phyloP scores from a whole-genome alignment of 1,140 invertebrate species.

The Trichomalopsis sarcophagae region DNA sequence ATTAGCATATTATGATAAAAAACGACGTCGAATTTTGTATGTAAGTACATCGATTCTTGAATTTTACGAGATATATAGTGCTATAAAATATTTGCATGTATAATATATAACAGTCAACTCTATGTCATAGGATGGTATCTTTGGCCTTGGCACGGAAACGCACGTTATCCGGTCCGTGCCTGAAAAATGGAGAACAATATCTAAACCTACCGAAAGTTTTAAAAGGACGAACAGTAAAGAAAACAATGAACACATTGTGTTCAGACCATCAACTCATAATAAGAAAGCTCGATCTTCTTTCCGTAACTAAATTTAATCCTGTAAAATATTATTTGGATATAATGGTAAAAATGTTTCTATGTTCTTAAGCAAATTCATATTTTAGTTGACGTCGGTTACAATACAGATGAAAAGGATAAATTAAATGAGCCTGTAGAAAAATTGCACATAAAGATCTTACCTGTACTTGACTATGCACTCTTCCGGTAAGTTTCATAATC shows the following conservation, averaged over 20 bases:
- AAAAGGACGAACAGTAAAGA: not conserved
- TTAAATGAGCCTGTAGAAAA: not conserved
- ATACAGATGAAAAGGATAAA: not conserved
- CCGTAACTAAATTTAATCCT: not conserved
- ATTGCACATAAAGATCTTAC: constrained; percentile 19
- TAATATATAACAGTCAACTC: not conserved
- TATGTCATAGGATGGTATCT: constrained; percentile 7
- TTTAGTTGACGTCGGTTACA: not conserved
- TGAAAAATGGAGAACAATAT: not conserved
- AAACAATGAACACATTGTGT: not conserved
- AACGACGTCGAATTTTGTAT: not conserved
- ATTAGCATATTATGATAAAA: constrained; percentile 1
- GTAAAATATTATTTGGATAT: not conserved
- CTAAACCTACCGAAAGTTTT: not conserved
- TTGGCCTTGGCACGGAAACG: constrained; percentile 5
- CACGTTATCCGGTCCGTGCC: constrained; percentile 13
- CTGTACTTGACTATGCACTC: constrained; percentile 5
- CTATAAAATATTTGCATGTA: not conserved
- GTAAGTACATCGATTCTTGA: not conserved
- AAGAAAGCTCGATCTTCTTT: not conserved
- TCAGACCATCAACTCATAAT: not conserved
- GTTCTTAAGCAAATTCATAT: not conserved
- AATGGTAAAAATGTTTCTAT: not conserved
- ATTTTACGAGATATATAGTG: not conserved
- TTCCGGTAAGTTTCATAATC: constrained; percentile 5